Percentiles rank a stretch among this genome's conserved stretches.
Evolutionary conservation across 2,113 vertebrate genomes (phyloP).

Genomic region (Echinops telfairi): DNA sequence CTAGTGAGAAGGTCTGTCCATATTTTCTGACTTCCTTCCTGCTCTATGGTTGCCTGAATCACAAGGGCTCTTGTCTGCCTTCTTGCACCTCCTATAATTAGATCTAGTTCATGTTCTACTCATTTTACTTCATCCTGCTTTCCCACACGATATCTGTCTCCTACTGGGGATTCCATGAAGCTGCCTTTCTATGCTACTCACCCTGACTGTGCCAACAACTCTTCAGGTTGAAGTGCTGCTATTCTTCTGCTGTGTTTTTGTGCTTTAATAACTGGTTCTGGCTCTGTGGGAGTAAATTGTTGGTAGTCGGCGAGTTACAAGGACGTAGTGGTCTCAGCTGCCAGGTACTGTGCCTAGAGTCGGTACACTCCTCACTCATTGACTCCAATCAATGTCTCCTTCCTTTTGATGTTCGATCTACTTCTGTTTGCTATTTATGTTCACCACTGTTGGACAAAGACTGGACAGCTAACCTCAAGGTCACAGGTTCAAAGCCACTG

Average conservation of each 20-base stretch:
- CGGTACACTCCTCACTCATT: neutral
- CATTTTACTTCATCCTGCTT: neutral
- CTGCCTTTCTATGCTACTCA: neutral
- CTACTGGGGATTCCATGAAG: neutral
- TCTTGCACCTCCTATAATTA: neutral
- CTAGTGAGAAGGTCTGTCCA: neutral
- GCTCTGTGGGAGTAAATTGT: no score
- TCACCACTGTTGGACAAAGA: no score
- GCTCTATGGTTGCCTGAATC: neutral
- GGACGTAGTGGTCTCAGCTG: neutral
- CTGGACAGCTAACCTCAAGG: no score
- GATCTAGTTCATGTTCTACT: neutral
- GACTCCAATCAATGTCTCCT: neutral
- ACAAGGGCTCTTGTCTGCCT: neutral
- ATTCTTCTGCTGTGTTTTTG: no score
- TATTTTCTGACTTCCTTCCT: neutral
- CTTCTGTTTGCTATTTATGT: neutral
- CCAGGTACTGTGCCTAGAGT: neutral
- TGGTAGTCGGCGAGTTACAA: no score
- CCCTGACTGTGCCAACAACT: no score
- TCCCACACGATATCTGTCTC: neutral
- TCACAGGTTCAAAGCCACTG: no score
- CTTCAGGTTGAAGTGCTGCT: no score
- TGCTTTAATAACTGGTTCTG: no score
- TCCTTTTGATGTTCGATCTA: neutral